A percentile compares a stretch with the other conserved stretches of the same genome.
Conservation (phyloP, 1,140 invertebrate species). For the Oedothorax gibbosus region DNA sequence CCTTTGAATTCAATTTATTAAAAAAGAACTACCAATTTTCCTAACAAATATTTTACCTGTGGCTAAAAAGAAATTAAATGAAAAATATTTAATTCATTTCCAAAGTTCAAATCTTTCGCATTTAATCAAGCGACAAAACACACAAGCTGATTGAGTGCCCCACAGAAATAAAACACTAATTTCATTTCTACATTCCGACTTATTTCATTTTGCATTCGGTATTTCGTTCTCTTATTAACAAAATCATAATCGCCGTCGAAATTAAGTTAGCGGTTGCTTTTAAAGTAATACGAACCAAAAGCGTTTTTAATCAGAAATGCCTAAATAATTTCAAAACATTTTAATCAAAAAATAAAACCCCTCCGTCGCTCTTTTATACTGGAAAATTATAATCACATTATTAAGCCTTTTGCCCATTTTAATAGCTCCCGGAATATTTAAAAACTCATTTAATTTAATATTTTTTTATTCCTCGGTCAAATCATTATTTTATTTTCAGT, state of each 20-base stretch:
- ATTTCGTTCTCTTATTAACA: slow-evolving; percentile 8
- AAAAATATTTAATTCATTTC: too few species aligned
- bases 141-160: slow-evolving; percentile 15
- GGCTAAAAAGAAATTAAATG: too few species aligned
- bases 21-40: too few species aligned
- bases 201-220: slow-evolving; percentile 13
- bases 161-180: background rate
- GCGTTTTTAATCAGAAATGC: slow-evolving; percentile 42
- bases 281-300: slow-evolving; percentile 45
- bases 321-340: slow-evolving; percentile 34
- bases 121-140: too few species aligned
- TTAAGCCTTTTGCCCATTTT: slow-evolving; percentile 41
- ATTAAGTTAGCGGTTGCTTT: slow-evolving; percentile 38
- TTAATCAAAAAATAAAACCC: background rate
- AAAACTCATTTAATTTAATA: slow-evolving; percentile 57
- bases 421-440: slow-evolving; percentile 43
- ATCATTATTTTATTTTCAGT: slow-evolving; percentile 34
- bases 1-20: too few species aligned
- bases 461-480: slow-evolving; percentile 10
- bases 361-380: background rate
- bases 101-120: too few species aligned
- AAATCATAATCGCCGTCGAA: slow-evolving; percentile 27
- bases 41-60: too few species aligned
- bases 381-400: slow-evolving; percentile 40
- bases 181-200: background rate